These are phyloP conservation scores for Hetaerina titia DNA, from an alignment of 2,888 invertebrate genomes.

Conservation along the genomic window DNA sequence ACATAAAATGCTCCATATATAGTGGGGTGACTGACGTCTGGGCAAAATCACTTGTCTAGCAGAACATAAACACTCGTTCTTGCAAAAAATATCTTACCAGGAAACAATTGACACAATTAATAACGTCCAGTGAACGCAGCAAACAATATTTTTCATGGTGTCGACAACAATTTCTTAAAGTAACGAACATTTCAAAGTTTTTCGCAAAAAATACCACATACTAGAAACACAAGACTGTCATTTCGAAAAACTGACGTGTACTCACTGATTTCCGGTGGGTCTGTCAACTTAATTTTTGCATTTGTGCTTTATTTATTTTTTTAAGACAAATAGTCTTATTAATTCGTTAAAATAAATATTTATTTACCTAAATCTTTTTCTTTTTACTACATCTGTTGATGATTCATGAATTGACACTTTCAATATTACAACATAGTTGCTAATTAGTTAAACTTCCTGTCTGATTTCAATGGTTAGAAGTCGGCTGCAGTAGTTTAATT, in stretches of 20 bases:
- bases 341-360: not conserved
- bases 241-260: constrained; percentile 66
- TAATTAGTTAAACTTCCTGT: not conserved
- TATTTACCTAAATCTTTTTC: not conserved
- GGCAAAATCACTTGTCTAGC: constrained; percentile 41
- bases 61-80: not conserved
- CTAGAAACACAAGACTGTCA: constrained; percentile 62
- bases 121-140: constrained; percentile 81
- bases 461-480: not conserved
- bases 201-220: constrained; percentile 51
- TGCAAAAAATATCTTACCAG: constrained; percentile 77
- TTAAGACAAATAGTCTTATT: not conserved
- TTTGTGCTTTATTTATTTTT: not conserved
- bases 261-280: constrained; percentile 36
- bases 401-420: not conserved
- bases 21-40: not conserved
- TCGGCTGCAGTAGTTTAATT: not conserved
- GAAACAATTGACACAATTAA: constrained; percentile 82
- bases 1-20: not conserved
- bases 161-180: constrained; percentile 40
- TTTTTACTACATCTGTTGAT: not conserved
- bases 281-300: constrained; percentile 29
- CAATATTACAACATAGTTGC: not conserved
- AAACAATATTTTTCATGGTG: constrained; percentile 82
- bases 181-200: constrained; percentile 53